These are phyloP conservation scores for Prionailurus viverrinus DNA, from an alignment of 2,113 vertebrate species.

Conservation along the genomic window DNA sequence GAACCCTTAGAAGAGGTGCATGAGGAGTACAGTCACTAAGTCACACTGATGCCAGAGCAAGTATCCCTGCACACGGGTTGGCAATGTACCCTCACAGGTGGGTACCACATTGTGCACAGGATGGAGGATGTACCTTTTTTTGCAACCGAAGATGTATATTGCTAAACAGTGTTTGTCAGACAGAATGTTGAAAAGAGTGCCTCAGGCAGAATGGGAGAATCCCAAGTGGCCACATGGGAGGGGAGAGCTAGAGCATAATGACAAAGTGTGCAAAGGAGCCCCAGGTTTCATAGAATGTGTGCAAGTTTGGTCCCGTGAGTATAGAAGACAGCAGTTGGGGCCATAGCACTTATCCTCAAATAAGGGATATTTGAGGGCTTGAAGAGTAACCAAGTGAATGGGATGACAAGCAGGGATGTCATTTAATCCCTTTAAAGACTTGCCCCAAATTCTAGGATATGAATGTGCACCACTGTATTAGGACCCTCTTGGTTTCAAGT, in stretches of 20 bases:
- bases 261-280: neutral
- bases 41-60: neutral
- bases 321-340: neutral
- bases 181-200: slow-evolving; percentile 29
- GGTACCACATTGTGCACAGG: slow-evolving; percentile 43
- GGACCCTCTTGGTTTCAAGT: slow-evolving; percentile 31
- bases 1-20: neutral
- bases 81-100: slow-evolving; percentile 25
- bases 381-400: neutral
- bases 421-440: slow-evolving; percentile 2
- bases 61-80: neutral
- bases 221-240: neutral
- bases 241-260: neutral
- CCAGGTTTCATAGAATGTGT: neutral
- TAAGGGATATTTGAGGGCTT: neutral
- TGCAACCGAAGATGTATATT: neutral
- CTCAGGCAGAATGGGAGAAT: neutral
- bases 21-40: neutral
- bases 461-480: neutral
- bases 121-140: neutral
- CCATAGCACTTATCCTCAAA: neutral
- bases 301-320: neutral
- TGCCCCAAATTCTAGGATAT: slow-evolving; percentile 10
- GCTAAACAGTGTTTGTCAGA: slow-evolving; percentile 27
- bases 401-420: neutral